phyloP scores from a whole-genome alignment of 1,140 invertebrate genomes.

The Archegozetes longisetosus region DNA sequence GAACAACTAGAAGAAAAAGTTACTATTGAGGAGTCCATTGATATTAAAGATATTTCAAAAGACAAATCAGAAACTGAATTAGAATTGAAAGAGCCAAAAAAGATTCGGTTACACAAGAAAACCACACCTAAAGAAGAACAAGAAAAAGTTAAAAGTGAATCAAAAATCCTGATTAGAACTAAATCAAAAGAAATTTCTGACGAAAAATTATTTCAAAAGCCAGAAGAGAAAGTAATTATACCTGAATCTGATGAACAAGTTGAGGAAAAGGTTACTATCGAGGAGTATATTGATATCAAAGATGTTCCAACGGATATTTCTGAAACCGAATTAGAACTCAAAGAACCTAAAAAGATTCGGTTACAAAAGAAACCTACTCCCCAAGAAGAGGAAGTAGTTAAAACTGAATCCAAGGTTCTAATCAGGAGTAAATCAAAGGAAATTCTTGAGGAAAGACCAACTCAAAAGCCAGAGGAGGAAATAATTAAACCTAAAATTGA shows the following conservation, averaged over 20 bases:
- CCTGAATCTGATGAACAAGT: too few species aligned
- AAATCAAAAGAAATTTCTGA: constrained; percentile 14
- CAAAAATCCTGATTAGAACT: not conserved
- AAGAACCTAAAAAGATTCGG: constrained; percentile 1
- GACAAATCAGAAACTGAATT: not conserved
- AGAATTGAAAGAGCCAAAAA: constrained; percentile 19
- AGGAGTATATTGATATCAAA: too few species aligned
- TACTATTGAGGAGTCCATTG: not conserved
- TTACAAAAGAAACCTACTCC: not conserved
- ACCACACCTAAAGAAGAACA: not conserved
- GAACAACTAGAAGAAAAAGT: not conserved
- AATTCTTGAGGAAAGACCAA: too few species aligned
- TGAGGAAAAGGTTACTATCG: too few species aligned
- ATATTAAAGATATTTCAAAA: not conserved
- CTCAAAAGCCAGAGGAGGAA: constrained; percentile 1
- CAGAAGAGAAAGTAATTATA: constrained; percentile 14
- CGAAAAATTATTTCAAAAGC: constrained; percentile 14
- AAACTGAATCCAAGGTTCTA: too few species aligned
- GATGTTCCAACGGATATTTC: constrained; percentile 12
- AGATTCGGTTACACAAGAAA: not conserved
- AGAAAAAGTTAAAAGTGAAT: constrained; percentile 3
- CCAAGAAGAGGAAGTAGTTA: constrained; percentile 10
- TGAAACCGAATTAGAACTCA: not conserved
- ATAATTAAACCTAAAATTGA: constrained; percentile 10
- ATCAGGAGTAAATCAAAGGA: too few species aligned